Conservation (phyloP, 2,113 vertebrate species). For the Rhea pennata region DNA sequence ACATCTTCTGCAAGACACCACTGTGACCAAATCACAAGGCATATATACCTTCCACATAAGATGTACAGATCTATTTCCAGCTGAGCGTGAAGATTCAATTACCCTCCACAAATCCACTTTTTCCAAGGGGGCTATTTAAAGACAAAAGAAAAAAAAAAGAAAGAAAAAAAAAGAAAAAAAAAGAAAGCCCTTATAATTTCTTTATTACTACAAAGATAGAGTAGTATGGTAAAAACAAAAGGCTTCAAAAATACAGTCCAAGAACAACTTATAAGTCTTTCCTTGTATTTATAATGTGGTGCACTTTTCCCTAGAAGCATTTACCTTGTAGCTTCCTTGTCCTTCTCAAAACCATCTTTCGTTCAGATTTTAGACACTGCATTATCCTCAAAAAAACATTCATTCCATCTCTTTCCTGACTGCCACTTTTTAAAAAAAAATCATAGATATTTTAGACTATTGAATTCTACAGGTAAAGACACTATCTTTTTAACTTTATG, state of each 20-base stretch:
- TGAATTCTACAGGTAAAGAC: not conserved
- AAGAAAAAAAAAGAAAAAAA: too few species aligned
- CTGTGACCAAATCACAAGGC: not conserved
- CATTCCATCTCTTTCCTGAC: not conserved
- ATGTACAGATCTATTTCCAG: constrained; percentile 54
- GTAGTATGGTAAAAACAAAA: not conserved
- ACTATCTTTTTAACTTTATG: not conserved
- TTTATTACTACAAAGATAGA: not conserved
- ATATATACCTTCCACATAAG: constrained; percentile 80
- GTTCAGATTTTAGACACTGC: not conserved
- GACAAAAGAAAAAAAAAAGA: too few species aligned
- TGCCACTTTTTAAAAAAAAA: too few species aligned
- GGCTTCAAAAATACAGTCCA: not conserved
- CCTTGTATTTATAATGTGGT: not conserved
- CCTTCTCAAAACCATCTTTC: not conserved
- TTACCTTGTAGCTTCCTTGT: not conserved
- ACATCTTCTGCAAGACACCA: not conserved
- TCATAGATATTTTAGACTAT: not conserved
- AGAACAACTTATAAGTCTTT: not conserved
- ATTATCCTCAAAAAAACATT: not conserved
- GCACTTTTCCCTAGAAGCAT: not conserved
- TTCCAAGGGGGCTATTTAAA: constrained; percentile 60
- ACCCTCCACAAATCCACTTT: constrained; percentile 78
- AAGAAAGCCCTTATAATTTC: not conserved
- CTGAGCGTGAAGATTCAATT: constrained; percentile 29